Evolutionary conservation across 2,888 invertebrate genomes (phyloP).

Genomic region (Tuberolachnus salignus): DNA sequence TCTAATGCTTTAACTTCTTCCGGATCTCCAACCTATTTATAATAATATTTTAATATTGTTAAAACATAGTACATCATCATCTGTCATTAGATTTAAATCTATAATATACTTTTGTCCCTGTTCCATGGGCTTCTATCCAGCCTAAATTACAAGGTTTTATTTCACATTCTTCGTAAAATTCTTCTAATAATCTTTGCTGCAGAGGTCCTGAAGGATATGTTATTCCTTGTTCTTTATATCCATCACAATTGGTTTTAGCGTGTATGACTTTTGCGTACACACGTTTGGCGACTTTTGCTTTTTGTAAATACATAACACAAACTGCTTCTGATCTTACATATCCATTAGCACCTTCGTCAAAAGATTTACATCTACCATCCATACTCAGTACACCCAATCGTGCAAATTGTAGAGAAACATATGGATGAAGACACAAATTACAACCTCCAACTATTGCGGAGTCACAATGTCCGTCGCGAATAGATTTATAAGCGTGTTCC

Average conservation of each 20-base stretch:
- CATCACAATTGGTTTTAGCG: slow-evolving; percentile 82
- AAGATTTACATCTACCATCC: slow-evolving; percentile 88
- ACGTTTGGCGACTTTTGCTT: slow-evolving; percentile 69
- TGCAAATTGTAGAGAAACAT: slow-evolving; percentile 84
- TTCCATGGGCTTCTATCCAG: slow-evolving; percentile 85
- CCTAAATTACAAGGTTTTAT: slow-evolving; percentile 74
- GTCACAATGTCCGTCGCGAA: slow-evolving; percentile 82
- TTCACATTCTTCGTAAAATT: slow-evolving; percentile 69
- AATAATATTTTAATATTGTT: neutral
- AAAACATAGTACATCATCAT: neutral
- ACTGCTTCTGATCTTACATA: slow-evolving; percentile 65
- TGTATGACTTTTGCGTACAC: slow-evolving; percentile 75
- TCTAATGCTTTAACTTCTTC: slow-evolving; percentile 87
- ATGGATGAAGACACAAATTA: slow-evolving; percentile 85
- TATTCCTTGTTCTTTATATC: slow-evolving; percentile 74
- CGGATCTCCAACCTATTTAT: slow-evolving; percentile 78
- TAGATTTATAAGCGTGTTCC: slow-evolving; percentile 79
- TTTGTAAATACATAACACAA: slow-evolving; percentile 63
- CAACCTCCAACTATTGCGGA: slow-evolving; percentile 87
- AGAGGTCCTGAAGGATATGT: slow-evolving; percentile 71
- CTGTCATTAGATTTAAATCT: neutral
- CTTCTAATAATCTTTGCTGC: slow-evolving; percentile 62
- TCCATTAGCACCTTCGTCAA: slow-evolving; percentile 74
- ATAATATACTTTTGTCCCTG: slow-evolving; percentile 69
- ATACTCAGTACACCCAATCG: slow-evolving; percentile 75